Evolutionary conservation across 2,113 vertebrate genomes (phyloP), one percentile per base, ranked within the genome.

Genomic region (Mastomys coucha): DNA sequence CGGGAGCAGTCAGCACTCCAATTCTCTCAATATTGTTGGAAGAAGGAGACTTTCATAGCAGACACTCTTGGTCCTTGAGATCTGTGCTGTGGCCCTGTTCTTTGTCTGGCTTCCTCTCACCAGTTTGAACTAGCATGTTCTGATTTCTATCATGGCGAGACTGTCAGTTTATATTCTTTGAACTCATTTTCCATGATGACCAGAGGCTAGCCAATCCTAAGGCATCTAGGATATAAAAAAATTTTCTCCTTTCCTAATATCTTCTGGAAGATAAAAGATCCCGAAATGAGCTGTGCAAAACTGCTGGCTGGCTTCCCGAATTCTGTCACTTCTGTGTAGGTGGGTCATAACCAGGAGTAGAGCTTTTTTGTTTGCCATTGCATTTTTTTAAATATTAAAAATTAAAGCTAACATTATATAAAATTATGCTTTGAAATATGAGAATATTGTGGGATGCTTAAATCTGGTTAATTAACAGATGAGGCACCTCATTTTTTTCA

Each of bases 231-330:
- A 33, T 0, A 14, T 82, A 86, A 56, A 58, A 16, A 56, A 75
- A 89, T 67, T 53, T 73, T 88, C n/a, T 82, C 12, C 33, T 76
- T 73, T 42, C 7, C 7, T 1, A 0, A 26, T 9, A 39, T 94
- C 42, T 95, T n/a, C 93, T 89, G 39, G 67, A 93, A 88, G 42
- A 20, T 45, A 19, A 24, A 42, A 80, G 56, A 67, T 53, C 6
- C 28, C 88, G 2, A 36, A 4, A 7, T 20, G 5, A 78, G 28
- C 42, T 69, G 42, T 19, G 11, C 33, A 67, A 19, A 80, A 9
- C 56, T 60, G 14, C n/a, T 0, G 13, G 11, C 26, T 45, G 63
- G 26, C n/a, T 94, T 78, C 90, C 65, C 65, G 72, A 70, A 4
- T 60, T 87, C 12, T 70, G 1, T 69, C 8, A 20, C 12, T 28